Percentiles rank a stretch among this genome's conserved stretches.
Evolutionary conservation across 2,888 invertebrate species (phyloP).

Genomic region (Drosophila testacea): DNA sequence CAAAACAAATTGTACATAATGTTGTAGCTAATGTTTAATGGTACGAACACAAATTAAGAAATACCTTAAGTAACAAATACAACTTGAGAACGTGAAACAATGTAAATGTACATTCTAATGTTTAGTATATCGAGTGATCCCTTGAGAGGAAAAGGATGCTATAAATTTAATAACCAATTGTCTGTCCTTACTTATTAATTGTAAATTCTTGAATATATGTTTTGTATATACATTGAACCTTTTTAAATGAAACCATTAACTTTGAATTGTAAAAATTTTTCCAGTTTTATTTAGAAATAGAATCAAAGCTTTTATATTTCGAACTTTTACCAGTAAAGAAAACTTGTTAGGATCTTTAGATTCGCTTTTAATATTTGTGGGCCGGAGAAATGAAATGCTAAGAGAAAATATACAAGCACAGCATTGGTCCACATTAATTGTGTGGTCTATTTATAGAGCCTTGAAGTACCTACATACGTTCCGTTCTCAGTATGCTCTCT

Average conservation of each 20-base stretch:
- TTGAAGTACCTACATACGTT: conserved; percentile 5
- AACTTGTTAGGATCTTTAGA: not conserved
- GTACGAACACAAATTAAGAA: conserved; percentile 37
- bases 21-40: conserved; percentile 29
- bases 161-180: not conserved
- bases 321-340: no score
- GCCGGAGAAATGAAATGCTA: not conserved
- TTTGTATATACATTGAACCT: not conserved
- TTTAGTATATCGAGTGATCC: not conserved
- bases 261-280: no score
- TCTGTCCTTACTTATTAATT: not conserved
- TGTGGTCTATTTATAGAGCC: conserved; percentile 68
- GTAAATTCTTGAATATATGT: not conserved
- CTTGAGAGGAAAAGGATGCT: not conserved
- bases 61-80: conserved; percentile 24
- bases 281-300: no score
- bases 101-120: conserved; percentile 2
- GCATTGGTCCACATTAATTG: conserved; percentile 55
- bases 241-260: not conserved
- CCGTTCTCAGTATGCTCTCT: conserved; percentile 17
- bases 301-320: no score
- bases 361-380: not conserved
- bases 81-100: conserved; percentile 4
- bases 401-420: conserved; percentile 20
- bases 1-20: conserved; percentile 57